These are phyloP conservation scores for Sycophaga agraensis DNA, from an alignment of 1,140 invertebrate genomes.

Conservation along the genomic window DNA sequence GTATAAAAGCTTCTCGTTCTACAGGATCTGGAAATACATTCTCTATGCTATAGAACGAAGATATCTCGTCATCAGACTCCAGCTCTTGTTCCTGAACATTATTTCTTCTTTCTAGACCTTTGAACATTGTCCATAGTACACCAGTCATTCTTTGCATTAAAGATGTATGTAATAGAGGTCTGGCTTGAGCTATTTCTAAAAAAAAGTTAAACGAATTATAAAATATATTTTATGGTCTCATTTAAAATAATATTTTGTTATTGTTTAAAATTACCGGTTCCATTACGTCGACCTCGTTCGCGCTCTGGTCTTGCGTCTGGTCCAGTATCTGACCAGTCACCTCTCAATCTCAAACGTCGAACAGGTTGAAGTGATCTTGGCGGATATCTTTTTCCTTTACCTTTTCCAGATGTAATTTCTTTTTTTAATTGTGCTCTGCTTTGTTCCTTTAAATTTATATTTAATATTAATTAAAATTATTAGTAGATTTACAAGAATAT, in stretches of 20 bases:
- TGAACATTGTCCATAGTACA: slow-evolving; percentile 77
- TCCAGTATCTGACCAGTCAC: slow-evolving; percentile 90
- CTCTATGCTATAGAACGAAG: too few relatives aligned
- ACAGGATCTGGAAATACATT: too few relatives aligned
- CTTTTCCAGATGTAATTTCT: slow-evolving; percentile 40
- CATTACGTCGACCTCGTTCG: slow-evolving; percentile 56
- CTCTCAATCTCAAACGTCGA: slow-evolving; percentile 74
- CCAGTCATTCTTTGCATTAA: slow-evolving; percentile 85
- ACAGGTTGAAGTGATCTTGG: slow-evolving; percentile 58
- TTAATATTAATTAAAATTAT: background rate
- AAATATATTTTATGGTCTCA: too few relatives aligned
- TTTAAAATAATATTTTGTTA: too few relatives aligned
- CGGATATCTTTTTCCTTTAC: slow-evolving; percentile 47
- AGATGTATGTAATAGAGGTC: slow-evolving; percentile 71
- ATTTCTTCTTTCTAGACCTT: slow-evolving; percentile 67
- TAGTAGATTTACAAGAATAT: too few relatives aligned
- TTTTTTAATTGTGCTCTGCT: slow-evolving; percentile 48
- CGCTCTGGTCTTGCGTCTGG: slow-evolving; percentile 76
- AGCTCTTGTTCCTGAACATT: too few relatives aligned
- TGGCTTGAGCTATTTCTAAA: slow-evolving; percentile 65
- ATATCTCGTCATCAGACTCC: too few relatives aligned
- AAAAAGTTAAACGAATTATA: slow-evolving; percentile 5
- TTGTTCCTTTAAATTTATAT: slow-evolving; percentile 42
- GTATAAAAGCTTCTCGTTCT: too few relatives aligned
- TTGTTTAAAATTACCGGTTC: slow-evolving; percentile 39